Conservation (phyloP, 2,113 vertebrate genomes). For the Otocyon megalotis region DNA sequence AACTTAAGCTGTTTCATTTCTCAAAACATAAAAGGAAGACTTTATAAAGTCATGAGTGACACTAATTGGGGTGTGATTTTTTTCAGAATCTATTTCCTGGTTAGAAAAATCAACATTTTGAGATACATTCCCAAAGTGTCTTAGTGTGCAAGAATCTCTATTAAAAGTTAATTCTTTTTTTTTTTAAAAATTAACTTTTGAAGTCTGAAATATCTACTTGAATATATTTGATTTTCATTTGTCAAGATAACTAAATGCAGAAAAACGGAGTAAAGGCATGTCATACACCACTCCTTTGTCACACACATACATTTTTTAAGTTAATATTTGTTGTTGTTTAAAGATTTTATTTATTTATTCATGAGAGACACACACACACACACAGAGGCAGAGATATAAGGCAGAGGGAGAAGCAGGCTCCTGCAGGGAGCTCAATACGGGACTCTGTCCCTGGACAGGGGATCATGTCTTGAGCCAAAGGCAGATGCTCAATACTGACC, state of each 20-base stretch:
- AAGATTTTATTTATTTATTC: no score
- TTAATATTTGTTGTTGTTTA: not conserved
- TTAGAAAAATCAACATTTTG: slow-evolving; percentile 58
- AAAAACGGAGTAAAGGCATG: not conserved
- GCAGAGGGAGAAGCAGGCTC: no score
- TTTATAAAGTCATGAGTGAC: slow-evolving; percentile 54
- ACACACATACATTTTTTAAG: not conserved
- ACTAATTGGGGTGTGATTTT: slow-evolving; percentile 52
- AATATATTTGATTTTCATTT: slow-evolving; percentile 31
- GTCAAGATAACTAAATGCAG: slow-evolving; percentile 15
- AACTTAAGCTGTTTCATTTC: slow-evolving; percentile 60
- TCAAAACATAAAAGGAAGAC: slow-evolving; percentile 63
- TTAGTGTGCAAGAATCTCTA: not conserved
- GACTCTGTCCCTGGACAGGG: no score
- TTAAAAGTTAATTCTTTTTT: slow-evolving; percentile 42
- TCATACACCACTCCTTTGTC: not conserved
- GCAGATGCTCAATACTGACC: no score
- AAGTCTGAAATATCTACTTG: not conserved
- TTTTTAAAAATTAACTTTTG: slow-evolving; percentile 26
- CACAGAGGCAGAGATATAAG: no score
- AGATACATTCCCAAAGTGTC: slow-evolving; percentile 17
- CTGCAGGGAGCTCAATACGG: no score
- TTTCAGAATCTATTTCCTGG: slow-evolving; percentile 28
- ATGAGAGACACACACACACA: no score
- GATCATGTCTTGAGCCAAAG: no score